A percentile compares a stretch with the other conserved stretches of the same genome.
These are phyloP conservation scores for Leptinotarsa texana DNA, from an alignment of 1,140 invertebrate genomes.

Conservation along the genomic window DNA sequence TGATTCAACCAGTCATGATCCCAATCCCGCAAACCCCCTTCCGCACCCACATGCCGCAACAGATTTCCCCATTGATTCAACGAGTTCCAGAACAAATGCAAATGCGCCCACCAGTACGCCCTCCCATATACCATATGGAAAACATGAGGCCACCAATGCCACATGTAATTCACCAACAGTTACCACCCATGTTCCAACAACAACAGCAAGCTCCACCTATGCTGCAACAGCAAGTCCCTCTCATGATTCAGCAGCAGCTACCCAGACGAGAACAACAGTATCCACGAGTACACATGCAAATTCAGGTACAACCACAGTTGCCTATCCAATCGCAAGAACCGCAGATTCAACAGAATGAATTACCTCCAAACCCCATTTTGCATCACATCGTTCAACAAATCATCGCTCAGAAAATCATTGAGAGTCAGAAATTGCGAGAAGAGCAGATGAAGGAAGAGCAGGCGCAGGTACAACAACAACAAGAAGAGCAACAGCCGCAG, in stretches of 20 bases:
- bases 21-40: constrained; percentile 48
- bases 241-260: neutral
- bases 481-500: constrained; percentile 31
- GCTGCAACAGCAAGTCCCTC: neutral
- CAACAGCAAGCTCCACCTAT: neutral
- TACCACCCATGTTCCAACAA: constrained; percentile 19
- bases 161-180: constrained; percentile 43
- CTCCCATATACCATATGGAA: constrained; percentile 48
- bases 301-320: constrained; percentile 7
- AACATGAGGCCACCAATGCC: constrained; percentile 51
- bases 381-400: constrained; percentile 54
- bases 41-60: constrained; percentile 51
- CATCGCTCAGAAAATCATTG: constrained; percentile 52
- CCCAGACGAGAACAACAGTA: constrained; percentile 25
- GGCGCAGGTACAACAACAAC: constrained; percentile 31
- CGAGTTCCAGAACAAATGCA: constrained; percentile 35
- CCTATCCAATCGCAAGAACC: neutral
- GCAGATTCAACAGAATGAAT: constrained; percentile 28
- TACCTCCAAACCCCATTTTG: constrained; percentile 49
- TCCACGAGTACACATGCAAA: constrained; percentile 21
- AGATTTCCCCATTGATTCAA: constrained; percentile 33
- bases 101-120: constrained; percentile 34
- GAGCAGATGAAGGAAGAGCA: constrained; percentile 24
- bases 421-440: constrained; percentile 40
- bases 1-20: constrained; percentile 55